phyloP scores from a whole-genome alignment of 92 coral and sea anemone species.

The Porites rus region DNA sequence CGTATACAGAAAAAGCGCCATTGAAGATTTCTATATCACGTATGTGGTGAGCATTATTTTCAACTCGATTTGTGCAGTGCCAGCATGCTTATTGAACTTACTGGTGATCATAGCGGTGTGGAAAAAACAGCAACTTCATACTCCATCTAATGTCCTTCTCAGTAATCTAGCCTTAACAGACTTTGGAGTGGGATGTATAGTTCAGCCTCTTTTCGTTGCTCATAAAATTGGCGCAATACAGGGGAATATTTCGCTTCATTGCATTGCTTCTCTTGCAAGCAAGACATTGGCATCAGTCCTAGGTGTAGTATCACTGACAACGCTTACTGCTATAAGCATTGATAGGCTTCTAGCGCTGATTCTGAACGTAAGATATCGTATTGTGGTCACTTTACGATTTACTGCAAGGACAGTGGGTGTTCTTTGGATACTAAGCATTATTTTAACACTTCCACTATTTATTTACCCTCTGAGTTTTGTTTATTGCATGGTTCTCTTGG shows the following conservation, averaged over 20 bases:
- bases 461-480: constrained; percentile 17
- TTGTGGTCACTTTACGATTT: constrained; percentile 10
- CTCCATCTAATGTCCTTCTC: constrained; percentile 43
- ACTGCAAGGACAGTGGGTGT: constrained; percentile 7
- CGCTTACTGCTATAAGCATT: constrained; percentile 30
- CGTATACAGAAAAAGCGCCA: constrained; percentile 9
- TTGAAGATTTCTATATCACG: constrained; percentile 21
- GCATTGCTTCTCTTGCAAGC: constrained; percentile 23
- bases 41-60: constrained; percentile 3
- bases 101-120: constrained; percentile 22
- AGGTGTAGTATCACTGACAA: constrained; percentile 11
- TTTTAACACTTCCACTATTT: neutral
- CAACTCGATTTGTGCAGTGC: constrained; percentile 16
- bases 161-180: constrained; percentile 33
- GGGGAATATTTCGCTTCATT: neutral
- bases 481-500: constrained; percentile 9
- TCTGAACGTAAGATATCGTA: constrained; percentile 27
- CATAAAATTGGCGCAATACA: constrained; percentile 43
- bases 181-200: constrained; percentile 31
- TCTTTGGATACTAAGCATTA: constrained; percentile 23
- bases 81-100: constrained; percentile 24
- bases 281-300: constrained; percentile 25
- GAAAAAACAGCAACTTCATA: constrained; percentile 14
- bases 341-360: constrained; percentile 24
- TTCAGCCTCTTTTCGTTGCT: constrained; percentile 38